Percentiles rank a stretch among this genome's conserved stretches.
Conservation (phyloP, 23 tunicate species). For the Corella eumyota region DNA sequence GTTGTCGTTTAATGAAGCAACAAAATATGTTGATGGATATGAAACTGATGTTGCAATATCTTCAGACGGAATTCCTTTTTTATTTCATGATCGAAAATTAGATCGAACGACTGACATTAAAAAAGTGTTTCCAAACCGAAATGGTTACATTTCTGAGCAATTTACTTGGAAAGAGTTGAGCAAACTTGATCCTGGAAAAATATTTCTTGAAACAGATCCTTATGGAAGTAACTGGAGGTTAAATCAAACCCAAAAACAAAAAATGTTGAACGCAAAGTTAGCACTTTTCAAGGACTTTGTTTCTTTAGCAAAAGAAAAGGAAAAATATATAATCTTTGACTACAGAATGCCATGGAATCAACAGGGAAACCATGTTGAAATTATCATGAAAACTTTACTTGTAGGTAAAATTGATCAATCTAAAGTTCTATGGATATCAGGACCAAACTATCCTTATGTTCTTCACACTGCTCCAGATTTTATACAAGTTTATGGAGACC, state of each 20-base stretch:
- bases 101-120: slow-evolving; percentile 29
- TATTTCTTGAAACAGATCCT: slow-evolving; percentile 30
- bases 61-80: slow-evolving; percentile 20
- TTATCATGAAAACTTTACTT: slow-evolving; percentile 6
- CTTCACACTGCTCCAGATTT: slow-evolving; percentile 23
- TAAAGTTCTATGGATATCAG: slow-evolving; percentile 38
- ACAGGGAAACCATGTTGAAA: too few species aligned
- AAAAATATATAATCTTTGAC: slow-evolving; percentile 27
- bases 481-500: slow-evolving; percentile 9
- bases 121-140: slow-evolving; percentile 18
- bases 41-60: slow-evolving; percentile 33
- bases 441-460: slow-evolving; percentile 10
- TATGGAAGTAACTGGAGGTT: slow-evolving; percentile 10
- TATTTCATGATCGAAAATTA: slow-evolving; percentile 22
- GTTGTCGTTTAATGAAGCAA: slow-evolving; percentile 12
- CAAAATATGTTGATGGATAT: slow-evolving; percentile 15
- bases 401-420: slow-evolving; percentile 14
- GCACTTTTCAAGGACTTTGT: slow-evolving; percentile 19
- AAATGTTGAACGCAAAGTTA: slow-evolving; percentile 21
- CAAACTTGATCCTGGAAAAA: slow-evolving; percentile 36
- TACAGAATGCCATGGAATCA: slow-evolving; percentile 1
- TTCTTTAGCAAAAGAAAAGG: background rate
- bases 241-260: slow-evolving; percentile 14
- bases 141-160: slow-evolving; percentile 11
- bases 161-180: slow-evolving; percentile 44